Evolutionary conservation across 2,113 vertebrate species (phyloP).

Genomic region (Lynx canadensis): DNA sequence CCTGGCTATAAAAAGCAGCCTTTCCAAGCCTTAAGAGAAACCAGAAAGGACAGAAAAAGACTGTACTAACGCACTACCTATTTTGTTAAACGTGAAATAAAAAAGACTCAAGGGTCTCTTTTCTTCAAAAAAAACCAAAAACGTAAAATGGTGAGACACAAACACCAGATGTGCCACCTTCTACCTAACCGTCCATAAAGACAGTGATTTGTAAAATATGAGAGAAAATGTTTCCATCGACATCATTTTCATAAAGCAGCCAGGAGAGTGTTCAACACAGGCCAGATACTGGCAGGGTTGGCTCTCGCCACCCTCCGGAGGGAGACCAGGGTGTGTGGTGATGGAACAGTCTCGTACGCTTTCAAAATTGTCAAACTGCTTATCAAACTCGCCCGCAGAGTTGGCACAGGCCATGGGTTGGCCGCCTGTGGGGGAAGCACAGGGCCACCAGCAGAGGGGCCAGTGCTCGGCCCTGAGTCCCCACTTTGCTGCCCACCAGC

Average conservation of each 20-base stretch:
- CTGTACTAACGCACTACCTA: neutral
- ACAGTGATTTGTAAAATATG: neutral
- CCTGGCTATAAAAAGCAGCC: neutral
- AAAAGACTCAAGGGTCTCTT: slow-evolving; percentile 28
- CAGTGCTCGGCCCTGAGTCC: neutral
- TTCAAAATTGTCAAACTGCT: neutral
- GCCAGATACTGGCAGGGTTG: rapidly evolving
- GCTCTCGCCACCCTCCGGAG: neutral
- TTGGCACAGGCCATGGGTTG: too few relatives aligned
- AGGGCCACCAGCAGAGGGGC: rapidly evolving
- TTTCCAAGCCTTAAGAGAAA: neutral
- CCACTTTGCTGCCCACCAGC: neutral
- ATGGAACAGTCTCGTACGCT: neutral
- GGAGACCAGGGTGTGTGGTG: neutral
- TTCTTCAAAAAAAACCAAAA: neutral
- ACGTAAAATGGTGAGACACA: slow-evolving; percentile 4
- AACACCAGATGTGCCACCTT: neutral
- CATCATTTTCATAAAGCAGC: neutral
- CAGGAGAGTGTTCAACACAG: neutral
- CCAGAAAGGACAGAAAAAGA: neutral
- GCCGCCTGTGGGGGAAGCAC: neutral
- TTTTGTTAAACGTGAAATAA: slow-evolving; percentile 48
- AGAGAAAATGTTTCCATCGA: neutral
- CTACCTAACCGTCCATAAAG: neutral
- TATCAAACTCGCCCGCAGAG: neutral